Conservation (phyloP, 2,888 invertebrate species). For the Drosophila emarginata region DNA sequence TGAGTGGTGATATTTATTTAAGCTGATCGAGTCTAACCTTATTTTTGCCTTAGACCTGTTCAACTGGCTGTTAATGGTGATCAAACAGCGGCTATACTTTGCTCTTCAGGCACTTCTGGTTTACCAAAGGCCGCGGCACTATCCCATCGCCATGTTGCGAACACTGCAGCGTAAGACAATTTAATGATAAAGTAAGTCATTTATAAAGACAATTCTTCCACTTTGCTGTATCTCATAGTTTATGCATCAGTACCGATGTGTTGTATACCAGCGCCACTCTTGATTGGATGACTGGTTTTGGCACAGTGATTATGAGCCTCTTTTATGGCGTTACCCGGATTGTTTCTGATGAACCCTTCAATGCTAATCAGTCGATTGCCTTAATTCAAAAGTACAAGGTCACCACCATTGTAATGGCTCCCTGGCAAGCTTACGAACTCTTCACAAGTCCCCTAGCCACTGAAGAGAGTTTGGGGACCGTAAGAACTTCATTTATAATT, state of each 20-base stretch:
- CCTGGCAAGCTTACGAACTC: slow-evolving; percentile 53
- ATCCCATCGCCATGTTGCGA: slow-evolving; percentile 43
- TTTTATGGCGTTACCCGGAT: slow-evolving; percentile 49
- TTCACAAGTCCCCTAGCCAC: slow-evolving; percentile 47
- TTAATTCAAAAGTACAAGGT: slow-evolving; percentile 55
- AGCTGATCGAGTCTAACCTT: not conserved
- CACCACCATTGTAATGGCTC: slow-evolving; percentile 44
- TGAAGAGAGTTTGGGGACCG: slow-evolving; percentile 23
- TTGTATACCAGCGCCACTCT: slow-evolving; percentile 58
- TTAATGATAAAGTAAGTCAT: not conserved
- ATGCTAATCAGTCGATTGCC: slow-evolving; percentile 43
- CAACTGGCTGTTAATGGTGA: slow-evolving; percentile 33
- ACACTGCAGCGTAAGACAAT: slow-evolving; percentile 38
- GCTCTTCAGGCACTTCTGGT: slow-evolving; percentile 73
- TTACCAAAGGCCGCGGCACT: slow-evolving; percentile 64
- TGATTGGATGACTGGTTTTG: slow-evolving; percentile 70
- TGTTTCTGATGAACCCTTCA: slow-evolving; percentile 52
- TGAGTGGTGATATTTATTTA: slow-evolving; percentile 16
- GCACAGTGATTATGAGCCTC: slow-evolving; percentile 25
- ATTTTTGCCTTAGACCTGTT: slow-evolving; percentile 33
- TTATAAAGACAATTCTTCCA: not conserved
- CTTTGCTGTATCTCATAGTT: slow-evolving; percentile 10
- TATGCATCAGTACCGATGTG: slow-evolving; percentile 44
- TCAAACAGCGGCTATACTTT: slow-evolving; percentile 58
- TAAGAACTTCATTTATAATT: slow-evolving; percentile 34